phyloP scores from a whole-genome alignment of 2,888 invertebrate genomes.

The Spisula subtruncata region DNA sequence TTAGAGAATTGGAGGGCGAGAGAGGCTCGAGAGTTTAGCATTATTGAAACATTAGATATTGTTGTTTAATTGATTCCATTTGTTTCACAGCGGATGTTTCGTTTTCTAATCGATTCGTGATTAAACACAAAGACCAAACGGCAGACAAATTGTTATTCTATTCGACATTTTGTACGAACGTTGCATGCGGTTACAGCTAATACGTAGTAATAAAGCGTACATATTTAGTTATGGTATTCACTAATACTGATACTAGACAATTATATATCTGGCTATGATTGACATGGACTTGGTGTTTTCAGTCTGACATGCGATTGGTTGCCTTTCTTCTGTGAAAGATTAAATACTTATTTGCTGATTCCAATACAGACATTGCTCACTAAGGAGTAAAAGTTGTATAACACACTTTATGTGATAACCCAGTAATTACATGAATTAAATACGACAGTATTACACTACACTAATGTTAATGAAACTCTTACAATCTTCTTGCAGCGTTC shows the following conservation, averaged over 20 bases:
- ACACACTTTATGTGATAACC: too few relatives aligned
- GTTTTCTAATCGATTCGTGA: conserved; percentile 6
- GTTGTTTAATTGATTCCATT: neutral
- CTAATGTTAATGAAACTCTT: too few relatives aligned
- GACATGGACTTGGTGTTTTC: neutral
- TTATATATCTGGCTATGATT: neutral
- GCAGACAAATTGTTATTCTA: neutral
- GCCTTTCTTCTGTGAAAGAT: neutral
- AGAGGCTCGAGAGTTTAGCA: neutral
- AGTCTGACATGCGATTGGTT: conserved; percentile 14
- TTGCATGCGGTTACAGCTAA: neutral
- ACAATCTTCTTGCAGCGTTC: too few relatives aligned
- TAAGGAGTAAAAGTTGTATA: neutral
- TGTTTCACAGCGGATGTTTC: neutral
- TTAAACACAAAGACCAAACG: neutral
- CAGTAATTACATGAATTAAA: too few relatives aligned
- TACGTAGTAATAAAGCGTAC: neutral
- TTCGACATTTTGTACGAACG: neutral
- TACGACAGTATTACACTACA: too few relatives aligned
- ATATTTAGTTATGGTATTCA: neutral
- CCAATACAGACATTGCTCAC: neutral
- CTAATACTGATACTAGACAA: conserved; percentile 13
- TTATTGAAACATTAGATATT: neutral
- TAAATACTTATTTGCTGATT: neutral
- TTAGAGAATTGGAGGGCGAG: neutral